Percentiles rank a stretch among this genome's conserved stretches.
Evolutionary conservation across 1,140 invertebrate species (phyloP).

Genomic region (Solenopsis invicta): DNA sequence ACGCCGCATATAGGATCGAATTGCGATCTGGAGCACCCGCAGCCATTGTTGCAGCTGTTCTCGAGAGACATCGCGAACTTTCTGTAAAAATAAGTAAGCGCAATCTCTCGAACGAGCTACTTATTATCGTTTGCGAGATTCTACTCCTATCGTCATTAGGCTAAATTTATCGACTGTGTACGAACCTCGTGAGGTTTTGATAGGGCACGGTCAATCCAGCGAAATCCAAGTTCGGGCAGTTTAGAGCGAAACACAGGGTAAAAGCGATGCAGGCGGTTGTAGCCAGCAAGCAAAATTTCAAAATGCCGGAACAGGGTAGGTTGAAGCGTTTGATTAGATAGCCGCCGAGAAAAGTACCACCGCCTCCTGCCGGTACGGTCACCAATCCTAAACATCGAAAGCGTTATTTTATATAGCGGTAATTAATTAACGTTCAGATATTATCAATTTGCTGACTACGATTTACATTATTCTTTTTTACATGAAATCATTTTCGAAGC

Average conservation of each 20-base stretch:
- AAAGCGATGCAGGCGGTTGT: constrained; percentile 89
- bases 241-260: constrained; percentile 90
- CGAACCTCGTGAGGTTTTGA: constrained; percentile 84
- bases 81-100: constrained; percentile 63
- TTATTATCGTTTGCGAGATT: not conserved
- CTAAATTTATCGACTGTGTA: constrained; percentile 35
- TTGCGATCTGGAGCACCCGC: constrained; percentile 87
- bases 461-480: not conserved
- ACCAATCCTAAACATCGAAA: constrained; percentile 88
- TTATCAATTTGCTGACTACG: not conserved
- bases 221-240: constrained; percentile 92
- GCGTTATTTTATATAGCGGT: not conserved
- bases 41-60: constrained; percentile 89
- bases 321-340: constrained; percentile 92
- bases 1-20: constrained; percentile 92
- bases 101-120: not conserved
- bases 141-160: not conserved
- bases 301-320: constrained; percentile 91
- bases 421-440: constrained; percentile 11
- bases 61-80: constrained; percentile 80
- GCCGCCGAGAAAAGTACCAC: constrained; percentile 93
- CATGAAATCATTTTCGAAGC: not conserved
- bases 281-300: constrained; percentile 91
- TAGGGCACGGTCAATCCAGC: constrained; percentile 91
- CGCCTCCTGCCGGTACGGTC: constrained; percentile 91